Percentiles rank a stretch among this genome's conserved stretches.
These are phyloP conservation scores for Andrena hattorfiana DNA, from an alignment of 2,888 invertebrate species.

Conservation along the genomic window DNA sequence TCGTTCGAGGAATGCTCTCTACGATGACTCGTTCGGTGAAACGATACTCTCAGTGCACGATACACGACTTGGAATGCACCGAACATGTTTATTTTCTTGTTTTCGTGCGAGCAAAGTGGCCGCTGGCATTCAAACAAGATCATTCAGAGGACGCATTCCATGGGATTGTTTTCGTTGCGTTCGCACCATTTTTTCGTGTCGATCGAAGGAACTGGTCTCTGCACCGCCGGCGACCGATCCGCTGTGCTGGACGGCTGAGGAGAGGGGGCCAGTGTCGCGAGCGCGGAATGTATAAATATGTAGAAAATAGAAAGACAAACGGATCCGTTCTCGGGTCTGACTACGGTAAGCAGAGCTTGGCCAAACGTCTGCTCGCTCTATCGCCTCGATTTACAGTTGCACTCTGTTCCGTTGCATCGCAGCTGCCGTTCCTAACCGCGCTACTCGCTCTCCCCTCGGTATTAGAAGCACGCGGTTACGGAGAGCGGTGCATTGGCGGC, in stretches of 20 bases:
- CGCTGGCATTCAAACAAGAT: background rate
- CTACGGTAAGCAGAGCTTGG: slow-evolving; percentile 1
- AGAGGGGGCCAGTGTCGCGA: background rate
- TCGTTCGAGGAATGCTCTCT: background rate
- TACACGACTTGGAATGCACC: background rate
- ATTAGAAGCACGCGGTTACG: slow-evolving; percentile 10
- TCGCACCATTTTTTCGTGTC: background rate
- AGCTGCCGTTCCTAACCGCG: slow-evolving; percentile 21
- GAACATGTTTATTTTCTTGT: slow-evolving; percentile 30
- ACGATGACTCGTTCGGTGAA: background rate
- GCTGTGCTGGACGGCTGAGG: background rate
- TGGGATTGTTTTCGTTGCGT: slow-evolving; percentile 18
- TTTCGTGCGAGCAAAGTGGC: slow-evolving; percentile 1
- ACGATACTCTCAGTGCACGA: background rate
- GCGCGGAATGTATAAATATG: background rate
- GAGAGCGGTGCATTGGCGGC: slow-evolving; percentile 32
- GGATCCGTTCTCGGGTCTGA: background rate
- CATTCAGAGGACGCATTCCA: slow-evolving; percentile 2
- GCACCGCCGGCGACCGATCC: background rate
- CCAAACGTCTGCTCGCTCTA: slow-evolving; percentile 7
- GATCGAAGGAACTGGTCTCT: slow-evolving; percentile 12
- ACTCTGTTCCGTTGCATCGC: slow-evolving; percentile 21
- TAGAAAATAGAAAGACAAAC: background rate
- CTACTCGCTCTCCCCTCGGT: background rate
- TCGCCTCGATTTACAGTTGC: slow-evolving; percentile 39